Conservation (phyloP, 2,888 invertebrate genomes). For the Eristalinus sepulchralis region DNA sequence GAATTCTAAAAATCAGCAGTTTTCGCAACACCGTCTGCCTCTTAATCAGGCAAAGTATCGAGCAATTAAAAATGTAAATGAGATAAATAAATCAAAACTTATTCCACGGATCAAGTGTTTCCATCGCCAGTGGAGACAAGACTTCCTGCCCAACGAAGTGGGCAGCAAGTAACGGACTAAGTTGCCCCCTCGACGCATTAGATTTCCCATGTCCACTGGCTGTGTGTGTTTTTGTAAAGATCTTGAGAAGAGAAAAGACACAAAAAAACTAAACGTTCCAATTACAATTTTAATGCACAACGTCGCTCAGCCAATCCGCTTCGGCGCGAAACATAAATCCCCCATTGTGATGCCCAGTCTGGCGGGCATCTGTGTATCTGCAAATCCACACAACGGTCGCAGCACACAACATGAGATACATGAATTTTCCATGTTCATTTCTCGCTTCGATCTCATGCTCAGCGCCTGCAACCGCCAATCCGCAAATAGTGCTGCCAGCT, state of each 20-base stretch:
- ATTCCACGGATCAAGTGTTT: neutral
- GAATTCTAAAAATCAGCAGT: no score
- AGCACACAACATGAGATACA: constrained; percentile 48
- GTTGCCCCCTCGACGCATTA: neutral
- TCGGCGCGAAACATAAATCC: constrained; percentile 42
- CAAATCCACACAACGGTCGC: constrained; percentile 38
- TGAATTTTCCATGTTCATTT: constrained; percentile 65
- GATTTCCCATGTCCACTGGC: neutral
- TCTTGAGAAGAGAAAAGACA: neutral
- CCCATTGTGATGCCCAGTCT: constrained; percentile 64
- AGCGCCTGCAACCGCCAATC: constrained; percentile 44
- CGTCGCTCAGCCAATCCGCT: constrained; percentile 46
- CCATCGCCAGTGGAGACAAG: neutral
- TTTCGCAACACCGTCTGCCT: no score
- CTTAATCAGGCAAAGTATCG: neutral
- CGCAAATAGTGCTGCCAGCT: constrained; percentile 53
- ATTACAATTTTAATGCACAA: constrained; percentile 33
- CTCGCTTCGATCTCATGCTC: constrained; percentile 47
- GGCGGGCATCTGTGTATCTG: constrained; percentile 55
- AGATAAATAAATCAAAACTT: neutral
- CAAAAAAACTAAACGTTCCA: neutral
- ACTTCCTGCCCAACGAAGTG: neutral
- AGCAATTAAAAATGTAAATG: neutral
- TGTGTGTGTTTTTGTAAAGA: neutral
- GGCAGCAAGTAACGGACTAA: neutral